Percentiles rank a stretch among this genome's conserved stretches.
Conservation (phyloP, 2,797 vertebrate species). For the Myoxocephalus aenaeus region DNA sequence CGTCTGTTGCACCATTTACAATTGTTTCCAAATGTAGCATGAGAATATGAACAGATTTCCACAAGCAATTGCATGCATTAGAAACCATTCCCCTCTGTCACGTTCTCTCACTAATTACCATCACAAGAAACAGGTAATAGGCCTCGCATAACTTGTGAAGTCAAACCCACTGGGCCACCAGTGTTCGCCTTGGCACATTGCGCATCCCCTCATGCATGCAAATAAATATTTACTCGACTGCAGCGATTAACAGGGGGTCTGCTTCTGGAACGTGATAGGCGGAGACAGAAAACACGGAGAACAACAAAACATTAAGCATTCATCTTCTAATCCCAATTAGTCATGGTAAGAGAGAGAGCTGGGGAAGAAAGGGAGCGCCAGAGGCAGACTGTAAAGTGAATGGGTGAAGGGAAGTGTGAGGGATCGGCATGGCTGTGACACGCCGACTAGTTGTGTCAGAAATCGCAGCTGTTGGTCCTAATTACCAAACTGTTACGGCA, state of each 20-base stretch:
- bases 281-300: slow-evolving; percentile 19
- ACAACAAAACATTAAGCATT: slow-evolving; percentile 56
- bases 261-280: slow-evolving; percentile 7
- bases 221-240: slow-evolving; percentile 45
- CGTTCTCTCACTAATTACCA: slow-evolving; percentile 43
- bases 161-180: slow-evolving; percentile 47
- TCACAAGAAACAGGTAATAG: slow-evolving; percentile 50
- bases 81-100: slow-evolving; percentile 21
- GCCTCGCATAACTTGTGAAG: slow-evolving; percentile 35
- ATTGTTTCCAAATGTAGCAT: not conserved
- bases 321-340: slow-evolving; percentile 52
- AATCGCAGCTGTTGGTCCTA: slow-evolving; percentile 72
- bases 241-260: not conserved
- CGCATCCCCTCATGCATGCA: slow-evolving; percentile 35
- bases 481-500: slow-evolving; percentile 63
- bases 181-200: slow-evolving; percentile 9
- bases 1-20: slow-evolving; percentile 18
- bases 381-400: slow-evolving; percentile 52
- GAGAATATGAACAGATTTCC: slow-evolving; percentile 30
- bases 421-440: slow-evolving; percentile 57
- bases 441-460: slow-evolving; percentile 67
- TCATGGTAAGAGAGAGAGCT: slow-evolving; percentile 35
- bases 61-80: slow-evolving; percentile 13
- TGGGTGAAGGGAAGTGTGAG: slow-evolving; percentile 42
- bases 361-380: slow-evolving; percentile 20